Base-by-base conservation (phyloP, 2,113 vertebrate genomes). In the Coryphaenoides rupestris region DNA sequence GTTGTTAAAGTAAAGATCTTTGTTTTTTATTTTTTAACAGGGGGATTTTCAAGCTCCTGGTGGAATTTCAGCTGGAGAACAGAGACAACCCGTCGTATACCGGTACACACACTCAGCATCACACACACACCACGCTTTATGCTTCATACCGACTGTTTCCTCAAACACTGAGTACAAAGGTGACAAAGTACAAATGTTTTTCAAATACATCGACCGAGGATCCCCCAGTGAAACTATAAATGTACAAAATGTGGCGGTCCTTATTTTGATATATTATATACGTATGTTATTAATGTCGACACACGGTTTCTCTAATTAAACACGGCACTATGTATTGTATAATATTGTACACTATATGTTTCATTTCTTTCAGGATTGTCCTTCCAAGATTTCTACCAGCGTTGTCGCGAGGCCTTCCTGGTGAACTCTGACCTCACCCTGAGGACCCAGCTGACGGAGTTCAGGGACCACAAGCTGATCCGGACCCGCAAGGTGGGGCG, bases 361-460 rank as follows among this genome's bases (percentile, higher is more conserved):
- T 2, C 1, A 10, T 14, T 55, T 21, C 60, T 24, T 23, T 52
- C 57, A 99, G 97, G 98, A 24, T 81, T 98, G 79, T 94, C 96
- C n/a, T 99, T 99, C 90, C 96, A 99, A 78, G 96, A 98, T 58
- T 99, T 98, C 74, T 99, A 99, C 82, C 96, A 98, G 84, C 94
- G 92, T n/a, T 98, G 98, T 89, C 92, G 98, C 28, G 95, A 98
- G 73, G 92, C 94, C 0, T 99, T 99, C 82, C 88, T 99, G 65
- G 98, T 99, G 49, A 99, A 98, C 80, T 98, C 94, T 77, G 95
- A 99, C 73, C 88, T 99, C 75, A 98, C 96, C 0, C 93, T 99
- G 58, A 92, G 96, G 66, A 96, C 98, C 65, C 98, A 99, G 78
- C 89, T 99, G 81, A 99, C 93, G 0, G 98, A 99, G 86, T 99